Percentiles rank a stretch among this genome's conserved stretches.
phyloP scores from a whole-genome alignment of 2,888 invertebrate species.

The Thyatira batis region DNA sequence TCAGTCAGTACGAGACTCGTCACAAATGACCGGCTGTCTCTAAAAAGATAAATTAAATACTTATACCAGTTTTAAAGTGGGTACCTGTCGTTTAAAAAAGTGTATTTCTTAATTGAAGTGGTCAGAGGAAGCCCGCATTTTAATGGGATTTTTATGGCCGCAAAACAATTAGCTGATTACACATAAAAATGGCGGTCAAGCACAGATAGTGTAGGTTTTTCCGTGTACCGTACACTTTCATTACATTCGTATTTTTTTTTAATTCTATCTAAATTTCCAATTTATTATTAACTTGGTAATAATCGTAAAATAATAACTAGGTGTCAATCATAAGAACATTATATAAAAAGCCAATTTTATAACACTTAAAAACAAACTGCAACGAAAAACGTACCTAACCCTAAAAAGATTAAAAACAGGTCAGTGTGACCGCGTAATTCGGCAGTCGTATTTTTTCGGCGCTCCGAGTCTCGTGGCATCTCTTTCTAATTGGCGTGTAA shows the following conservation, averaged over 20 bases:
- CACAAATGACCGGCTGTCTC: neutral
- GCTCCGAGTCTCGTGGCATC: neutral
- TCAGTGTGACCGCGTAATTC: slow-evolving; percentile 5
- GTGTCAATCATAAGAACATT: no score
- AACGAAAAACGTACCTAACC: neutral
- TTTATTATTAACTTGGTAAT: no score
- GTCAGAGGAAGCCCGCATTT: neutral
- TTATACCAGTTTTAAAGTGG: slow-evolving; percentile 7
- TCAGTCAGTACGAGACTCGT: no score
- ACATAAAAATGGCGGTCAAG: neutral
- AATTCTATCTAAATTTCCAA: no score
- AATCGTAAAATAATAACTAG: no score
- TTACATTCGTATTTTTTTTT: neutral
- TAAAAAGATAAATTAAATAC: neutral
- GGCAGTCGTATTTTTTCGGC: slow-evolving; percentile 4
- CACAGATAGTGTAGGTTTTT: neutral
- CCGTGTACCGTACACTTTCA: neutral
- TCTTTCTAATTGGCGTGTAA: neutral
- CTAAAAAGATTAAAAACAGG: neutral
- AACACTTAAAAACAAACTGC: no score
- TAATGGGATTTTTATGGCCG: slow-evolving; percentile 17
- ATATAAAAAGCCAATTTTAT: no score
- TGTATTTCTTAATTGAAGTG: neutral
- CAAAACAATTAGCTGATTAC: slow-evolving; percentile 14
- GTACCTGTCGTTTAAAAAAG: neutral